Percentiles rank a stretch among this genome's conserved stretches.
These are phyloP conservation scores for Perdix hodgsoniae DNA, from an alignment of 2,797 vertebrate genomes.

Conservation along the genomic window DNA sequence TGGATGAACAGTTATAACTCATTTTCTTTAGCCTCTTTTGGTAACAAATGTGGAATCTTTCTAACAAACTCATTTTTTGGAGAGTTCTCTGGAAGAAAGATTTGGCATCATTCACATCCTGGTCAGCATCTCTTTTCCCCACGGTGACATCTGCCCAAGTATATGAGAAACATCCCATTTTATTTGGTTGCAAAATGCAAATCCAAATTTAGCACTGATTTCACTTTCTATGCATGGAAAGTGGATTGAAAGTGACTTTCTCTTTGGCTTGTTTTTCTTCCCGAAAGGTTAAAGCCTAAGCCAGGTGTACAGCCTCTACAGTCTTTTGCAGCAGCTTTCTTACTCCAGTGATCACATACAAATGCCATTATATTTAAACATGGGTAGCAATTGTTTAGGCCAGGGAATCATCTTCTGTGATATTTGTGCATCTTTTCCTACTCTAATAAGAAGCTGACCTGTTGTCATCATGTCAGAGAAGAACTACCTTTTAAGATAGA, in stretches of 20 bases:
- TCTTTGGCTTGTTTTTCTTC: constrained; percentile 4
- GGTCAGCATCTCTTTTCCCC: constrained; percentile 37
- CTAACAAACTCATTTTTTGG: background rate
- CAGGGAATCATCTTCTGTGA: background rate
- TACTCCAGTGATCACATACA: background rate
- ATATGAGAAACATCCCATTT: constrained; percentile 13
- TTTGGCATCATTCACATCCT: constrained; percentile 14
- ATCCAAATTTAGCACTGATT: constrained; percentile 30
- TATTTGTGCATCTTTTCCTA: background rate
- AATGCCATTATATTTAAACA: background rate
- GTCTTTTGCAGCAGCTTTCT: background rate
- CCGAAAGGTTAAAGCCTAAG: background rate
- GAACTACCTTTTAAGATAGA: background rate
- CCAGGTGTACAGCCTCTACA: background rate
- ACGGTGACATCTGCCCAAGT: constrained; percentile 30
- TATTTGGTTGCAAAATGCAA: constrained; percentile 11
- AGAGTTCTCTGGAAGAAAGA: constrained; percentile 42
- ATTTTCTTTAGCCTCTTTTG: background rate
- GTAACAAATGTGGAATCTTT: background rate
- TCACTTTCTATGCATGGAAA: background rate
- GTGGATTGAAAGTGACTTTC: too few relatives aligned
- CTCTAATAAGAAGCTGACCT: background rate
- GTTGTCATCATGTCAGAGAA: background rate
- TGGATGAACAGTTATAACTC: background rate
- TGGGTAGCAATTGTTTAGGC: background rate